Base-by-base conservation (phyloP, 2,888 invertebrate genomes). In the Creontiades dilutus region DNA sequence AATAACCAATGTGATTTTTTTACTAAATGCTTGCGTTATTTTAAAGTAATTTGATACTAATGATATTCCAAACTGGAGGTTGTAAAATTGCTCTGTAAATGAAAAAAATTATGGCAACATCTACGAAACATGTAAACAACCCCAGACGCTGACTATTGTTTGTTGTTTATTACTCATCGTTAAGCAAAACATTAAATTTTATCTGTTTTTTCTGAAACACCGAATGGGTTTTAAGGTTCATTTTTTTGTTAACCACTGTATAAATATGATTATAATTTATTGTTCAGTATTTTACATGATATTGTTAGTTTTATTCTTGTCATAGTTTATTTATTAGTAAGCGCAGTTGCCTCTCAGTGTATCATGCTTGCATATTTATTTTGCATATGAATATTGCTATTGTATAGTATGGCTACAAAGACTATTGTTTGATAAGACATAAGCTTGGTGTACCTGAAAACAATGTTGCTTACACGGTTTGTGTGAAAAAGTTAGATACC, bases 321-420 rank as follows among this genome's bases (percentile, higher is more conserved):
- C 68, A 68, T 68, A 68, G 68, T 68, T 68, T 68, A 68, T 68
- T 68, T 68, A 27, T 68, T 68, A 23, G 11, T 68, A 68, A 68
- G 68, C 68, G 68, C 23, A 68, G 68, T 68, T 68, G 19, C 27
- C 68, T 68, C 27, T n/a, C 19, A 68, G 68, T 7, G 9, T 68
- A 68, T 57, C 68, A 19, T 23, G 68, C 19, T 68, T 68, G 68
- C 19, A 23, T 68, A 23, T 23, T 9, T 68, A 68, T 68, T 68
- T 27, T 11, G 7, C 12, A 13, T 68, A 23, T 27, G 23, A 37
- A 68, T 68, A 23, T 27, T n/a, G 16, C 57, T 14, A 14, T 57
- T 16, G n/a, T 57, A 57, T n/a, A 57, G 57, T 37, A 7, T 37
- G 37, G 37, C 37, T 37, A 37, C 37, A 37, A 37, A 37, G 37